Evolutionary conservation across 2,888 invertebrate genomes (phyloP), one percentile per base, ranked within the genome.

Genomic region (Drosophila setosimentum): DNA sequence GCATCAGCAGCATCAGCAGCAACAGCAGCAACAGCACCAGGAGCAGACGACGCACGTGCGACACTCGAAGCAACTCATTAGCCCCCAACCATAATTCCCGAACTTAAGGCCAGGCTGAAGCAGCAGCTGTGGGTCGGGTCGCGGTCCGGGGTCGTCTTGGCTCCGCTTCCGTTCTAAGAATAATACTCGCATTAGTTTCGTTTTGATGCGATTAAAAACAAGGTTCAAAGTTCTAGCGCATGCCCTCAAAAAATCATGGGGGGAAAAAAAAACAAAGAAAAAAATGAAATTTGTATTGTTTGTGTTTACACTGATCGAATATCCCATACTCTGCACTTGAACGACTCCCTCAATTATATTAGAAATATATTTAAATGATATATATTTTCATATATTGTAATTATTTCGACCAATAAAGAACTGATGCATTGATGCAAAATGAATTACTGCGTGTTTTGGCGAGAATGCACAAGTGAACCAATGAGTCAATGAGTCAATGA

Each of bases 31-130:
- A 16, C 24, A 45, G 48, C 66, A 71, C 21, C 16, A 53, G 16
- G 32, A 32, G 71, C 65, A 66, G 77, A 78, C 80, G 89, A 80
- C 80, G 89, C 84, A 84, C 84, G 88, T 84, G 84, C 84, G 88
- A 88, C 89, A 84, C 84, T 84, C 86, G 72, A 86, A 85, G 76
- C 76, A 71, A 88, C 86, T 88, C 83, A 84, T 84, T 88, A 85
- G 83, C 72, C 82, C 70, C 75, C 64, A 27, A 16, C 61, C 33
- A 55, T 40, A 48, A 48, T 33, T 13, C 29, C 69, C 21, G n/a
- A 73, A 66, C 40, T 58, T 37, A 35, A 57, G 42, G 51, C 16
- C 45, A 24, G 54, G 50, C 74, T 60, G 49, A 42, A 58, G 66
- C 66, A 62, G 64, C 80, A 68, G 77, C 80, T 68, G 80, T 73